These are phyloP conservation scores for Coregonus ussuriensis DNA, from an alignment of 2,797 vertebrate species.

Conservation along the genomic window DNA sequence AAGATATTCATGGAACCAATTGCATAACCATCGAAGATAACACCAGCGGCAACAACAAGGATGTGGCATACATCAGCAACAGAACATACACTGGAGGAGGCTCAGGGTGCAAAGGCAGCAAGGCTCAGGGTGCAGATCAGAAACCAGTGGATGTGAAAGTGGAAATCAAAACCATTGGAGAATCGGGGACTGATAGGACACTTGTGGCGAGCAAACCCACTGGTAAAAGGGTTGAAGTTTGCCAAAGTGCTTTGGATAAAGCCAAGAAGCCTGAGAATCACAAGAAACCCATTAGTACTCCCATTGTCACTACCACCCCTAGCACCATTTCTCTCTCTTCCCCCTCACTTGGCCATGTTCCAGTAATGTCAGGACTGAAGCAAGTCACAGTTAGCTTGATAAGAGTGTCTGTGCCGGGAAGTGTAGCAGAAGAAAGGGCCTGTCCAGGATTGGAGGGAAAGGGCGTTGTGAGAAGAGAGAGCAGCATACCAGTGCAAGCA, in stretches of 20 bases:
- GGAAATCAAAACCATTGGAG: constrained; percentile 7
- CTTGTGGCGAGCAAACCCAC: constrained; percentile 15
- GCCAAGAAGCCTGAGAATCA: constrained; percentile 46
- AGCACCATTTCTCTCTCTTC: background rate
- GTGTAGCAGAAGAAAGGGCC: constrained; percentile 35
- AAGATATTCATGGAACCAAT: constrained; percentile 35
- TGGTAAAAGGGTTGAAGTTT: constrained; percentile 32
- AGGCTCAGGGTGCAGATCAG: constrained; percentile 12
- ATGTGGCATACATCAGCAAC: constrained; percentile 29
- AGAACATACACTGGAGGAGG: constrained; percentile 22
- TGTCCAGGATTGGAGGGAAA: constrained; percentile 29
- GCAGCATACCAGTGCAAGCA: constrained; percentile 33
- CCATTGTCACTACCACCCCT: background rate
- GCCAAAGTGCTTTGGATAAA: constrained; percentile 35
- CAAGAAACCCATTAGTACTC: background rate
- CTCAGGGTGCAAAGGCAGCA: constrained; percentile 11
- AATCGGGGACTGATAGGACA: background rate
- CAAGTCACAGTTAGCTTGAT: constrained; percentile 74
- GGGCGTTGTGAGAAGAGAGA: constrained; percentile 31
- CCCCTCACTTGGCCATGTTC: constrained; percentile 28
- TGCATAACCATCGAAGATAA: constrained; percentile 17
- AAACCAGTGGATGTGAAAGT: constrained; percentile 20
- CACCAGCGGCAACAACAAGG: constrained; percentile 24
- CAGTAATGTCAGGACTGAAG: constrained; percentile 61
- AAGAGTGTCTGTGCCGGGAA: constrained; percentile 61